Evolutionary conservation across 1,140 invertebrate genomes (phyloP).

Genomic region (Hyposmocoma kahamanoa): DNA sequence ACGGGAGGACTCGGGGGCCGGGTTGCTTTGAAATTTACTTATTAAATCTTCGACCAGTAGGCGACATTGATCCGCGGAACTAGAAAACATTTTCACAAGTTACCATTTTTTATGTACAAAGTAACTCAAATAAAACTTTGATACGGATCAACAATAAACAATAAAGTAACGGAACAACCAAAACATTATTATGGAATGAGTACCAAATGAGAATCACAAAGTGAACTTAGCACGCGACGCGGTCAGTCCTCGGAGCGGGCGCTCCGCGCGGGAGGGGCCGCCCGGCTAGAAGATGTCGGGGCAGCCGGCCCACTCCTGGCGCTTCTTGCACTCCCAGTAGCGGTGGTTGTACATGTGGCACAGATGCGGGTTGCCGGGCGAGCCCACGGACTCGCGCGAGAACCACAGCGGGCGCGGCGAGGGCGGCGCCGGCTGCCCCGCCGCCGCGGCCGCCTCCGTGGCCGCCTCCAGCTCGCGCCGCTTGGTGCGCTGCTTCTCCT

Average conservation of each 20-base stretch:
- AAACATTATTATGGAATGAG: conserved; percentile 3
- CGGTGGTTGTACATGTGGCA: conserved; percentile 90
- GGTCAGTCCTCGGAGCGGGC: not conserved
- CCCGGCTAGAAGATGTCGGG: conserved; percentile 90
- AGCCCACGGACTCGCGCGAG: conserved; percentile 4
- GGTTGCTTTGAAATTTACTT: no score
- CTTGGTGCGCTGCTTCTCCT: conserved; percentile 93
- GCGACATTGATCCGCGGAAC: not conserved
- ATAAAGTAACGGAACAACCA: conserved; percentile 2
- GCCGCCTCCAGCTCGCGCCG: conserved; percentile 84
- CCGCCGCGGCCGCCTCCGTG: conserved; percentile 83
- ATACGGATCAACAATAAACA: no score
- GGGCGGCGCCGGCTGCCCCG: conserved; percentile 77
- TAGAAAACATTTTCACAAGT: not conserved
- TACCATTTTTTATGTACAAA: no score
- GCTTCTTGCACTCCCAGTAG: conserved; percentile 96
- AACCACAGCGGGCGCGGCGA: conserved; percentile 21
- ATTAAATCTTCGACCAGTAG: no score
- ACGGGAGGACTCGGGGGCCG: no score
- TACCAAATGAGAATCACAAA: not conserved
- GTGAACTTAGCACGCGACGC: not conserved
- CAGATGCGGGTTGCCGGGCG: conserved; percentile 77
- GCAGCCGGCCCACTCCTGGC: conserved; percentile 92
- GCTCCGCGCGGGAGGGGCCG: not conserved
- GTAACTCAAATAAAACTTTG: not conserved